These are phyloP conservation scores for Prionailurus viverrinus DNA, from an alignment of 2,113 vertebrate genomes.

Conservation along the genomic window DNA sequence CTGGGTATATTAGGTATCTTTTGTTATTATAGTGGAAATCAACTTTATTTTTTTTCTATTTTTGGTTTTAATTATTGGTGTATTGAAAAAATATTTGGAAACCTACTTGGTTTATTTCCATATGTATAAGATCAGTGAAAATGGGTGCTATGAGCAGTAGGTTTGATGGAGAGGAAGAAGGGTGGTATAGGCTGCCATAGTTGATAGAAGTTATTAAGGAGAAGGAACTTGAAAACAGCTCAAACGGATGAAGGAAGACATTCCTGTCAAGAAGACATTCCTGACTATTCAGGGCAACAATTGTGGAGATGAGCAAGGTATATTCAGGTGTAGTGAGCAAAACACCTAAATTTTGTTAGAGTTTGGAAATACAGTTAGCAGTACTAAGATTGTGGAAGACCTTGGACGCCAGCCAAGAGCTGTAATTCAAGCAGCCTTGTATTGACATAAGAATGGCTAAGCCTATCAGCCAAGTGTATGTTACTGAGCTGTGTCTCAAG, in stretches of 20 bases:
- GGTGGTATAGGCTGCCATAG: neutral
- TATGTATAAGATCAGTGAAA: neutral
- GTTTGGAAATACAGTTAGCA: neutral
- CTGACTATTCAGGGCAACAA: neutral
- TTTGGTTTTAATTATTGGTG: conserved; percentile 16
- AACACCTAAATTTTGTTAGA: neutral
- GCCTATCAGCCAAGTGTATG: neutral
- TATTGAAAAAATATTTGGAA: conserved; percentile 44
- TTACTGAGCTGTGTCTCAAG: conserved; percentile 35
- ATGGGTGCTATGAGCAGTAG: neutral
- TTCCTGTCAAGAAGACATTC: neutral
- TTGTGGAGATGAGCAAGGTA: neutral
- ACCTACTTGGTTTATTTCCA: conserved; percentile 22
- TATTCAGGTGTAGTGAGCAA: neutral
- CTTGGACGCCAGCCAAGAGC: neutral
- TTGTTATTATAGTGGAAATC: neutral
- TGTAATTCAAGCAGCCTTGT: conserved; percentile 1
- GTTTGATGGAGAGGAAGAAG: conserved; percentile 26
- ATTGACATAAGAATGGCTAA: neutral
- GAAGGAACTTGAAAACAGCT: neutral
- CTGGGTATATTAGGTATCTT: neutral
- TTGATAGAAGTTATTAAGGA: neutral
- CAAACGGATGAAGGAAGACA: neutral
- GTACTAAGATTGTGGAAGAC: neutral
- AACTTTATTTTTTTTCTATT: neutral